Evolutionary conservation across 2,797 vertebrate species (phyloP), one percentile per base, ranked within the genome.

Genomic region (Pristis pectinata): DNA sequence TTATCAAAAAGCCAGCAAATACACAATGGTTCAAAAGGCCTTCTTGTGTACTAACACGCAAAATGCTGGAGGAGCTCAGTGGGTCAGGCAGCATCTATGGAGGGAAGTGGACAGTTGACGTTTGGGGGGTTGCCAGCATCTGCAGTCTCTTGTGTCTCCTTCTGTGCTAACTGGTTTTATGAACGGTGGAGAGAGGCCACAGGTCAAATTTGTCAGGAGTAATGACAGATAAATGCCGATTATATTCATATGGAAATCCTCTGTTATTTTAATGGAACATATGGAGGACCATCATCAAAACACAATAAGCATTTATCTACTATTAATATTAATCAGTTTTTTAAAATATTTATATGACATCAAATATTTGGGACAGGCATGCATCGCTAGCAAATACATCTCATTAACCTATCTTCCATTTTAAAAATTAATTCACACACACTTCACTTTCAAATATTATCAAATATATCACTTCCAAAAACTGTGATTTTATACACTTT

Each of bases 311-410:
- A 22, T 64, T 91, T 91, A 67, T 37, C 61, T 91, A 10, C 19
- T n/a, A 91, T 91, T 91, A 91, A 91, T 67, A 91, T 91, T 91
- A 91, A 67, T 91, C 27, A 27, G 19, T 67, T 91, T 34, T 24
- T 67, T 59, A 59, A 67, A 91, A 41, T 91, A 91, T 91, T 91
- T 91, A 91, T 91, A 67, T 91, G 67, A 67, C n/a, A 37, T 91
- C 10, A 91, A 91, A 67, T 41, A 22, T 91, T 91, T 67, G 37
- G 87, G 59, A 37, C 87, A 91, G 59, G 22, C 87, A 41, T 67
- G 87, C 59, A 59, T 34, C 15, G 30, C 56, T n/a, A 89, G 85
- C 24, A 64, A 67, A 91, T 91, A 91, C 64, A 91, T 67, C 87
- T 67, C 87, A 91, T 67, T 74, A 74, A n/a, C 87, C n/a, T 67